Percentiles rank a stretch among this genome's conserved stretches.
These are phyloP conservation scores for Rhinella marina DNA, from an alignment of 2,797 vertebrate genomes.

Conservation along the genomic window DNA sequence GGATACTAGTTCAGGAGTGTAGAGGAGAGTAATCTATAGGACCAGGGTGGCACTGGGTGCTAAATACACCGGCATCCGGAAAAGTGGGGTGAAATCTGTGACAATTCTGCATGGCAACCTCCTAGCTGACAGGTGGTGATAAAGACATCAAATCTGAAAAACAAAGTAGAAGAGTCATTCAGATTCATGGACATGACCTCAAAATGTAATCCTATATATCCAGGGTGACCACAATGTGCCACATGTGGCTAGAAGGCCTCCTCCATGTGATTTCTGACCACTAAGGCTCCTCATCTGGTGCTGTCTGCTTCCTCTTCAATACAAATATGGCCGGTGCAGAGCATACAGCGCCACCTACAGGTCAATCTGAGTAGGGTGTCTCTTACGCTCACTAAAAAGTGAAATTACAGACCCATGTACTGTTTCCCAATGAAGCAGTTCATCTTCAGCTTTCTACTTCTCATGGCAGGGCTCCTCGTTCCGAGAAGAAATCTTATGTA, in stretches of 20 bases:
- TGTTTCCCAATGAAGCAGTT: background rate
- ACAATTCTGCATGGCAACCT: background rate
- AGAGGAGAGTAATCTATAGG: background rate
- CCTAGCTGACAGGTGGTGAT: background rate
- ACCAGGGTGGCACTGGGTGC: background rate
- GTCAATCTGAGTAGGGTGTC: background rate
- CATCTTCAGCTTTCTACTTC: too few relatives aligned
- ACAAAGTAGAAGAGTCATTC: background rate
- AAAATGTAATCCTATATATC: too few relatives aligned
- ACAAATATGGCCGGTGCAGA: background rate
- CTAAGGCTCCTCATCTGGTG: background rate
- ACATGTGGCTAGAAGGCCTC: too few relatives aligned
- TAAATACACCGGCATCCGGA: background rate
- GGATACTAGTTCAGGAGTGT: background rate
- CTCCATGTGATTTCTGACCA: background rate
- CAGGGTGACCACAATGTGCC: background rate
- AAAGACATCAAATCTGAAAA: constrained; percentile 29
- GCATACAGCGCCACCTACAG: background rate
- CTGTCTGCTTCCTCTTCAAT: background rate
- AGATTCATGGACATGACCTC: background rate
- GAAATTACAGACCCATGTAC: background rate
- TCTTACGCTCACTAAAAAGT: background rate
- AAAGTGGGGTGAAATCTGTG: background rate
- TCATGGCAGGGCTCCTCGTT: too few relatives aligned
- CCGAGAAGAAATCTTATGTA: too few relatives aligned